Base-by-base conservation (phyloP, 2,797 vertebrate genomes). In the Argya squamiceps region DNA sequence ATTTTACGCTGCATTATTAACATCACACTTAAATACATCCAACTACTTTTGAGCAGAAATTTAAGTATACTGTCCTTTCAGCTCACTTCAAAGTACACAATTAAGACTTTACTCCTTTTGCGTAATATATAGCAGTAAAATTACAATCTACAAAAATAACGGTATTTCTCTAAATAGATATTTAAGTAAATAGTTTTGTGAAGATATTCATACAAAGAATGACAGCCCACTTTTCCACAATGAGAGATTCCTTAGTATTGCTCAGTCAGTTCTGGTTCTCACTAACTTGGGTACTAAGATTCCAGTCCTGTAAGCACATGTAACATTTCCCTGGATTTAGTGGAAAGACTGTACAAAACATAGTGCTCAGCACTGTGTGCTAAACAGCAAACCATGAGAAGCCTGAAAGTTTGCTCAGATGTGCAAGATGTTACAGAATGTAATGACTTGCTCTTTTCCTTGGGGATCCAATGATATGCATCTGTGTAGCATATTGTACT, bases 321-420 rank as follows among this genome's bases (percentile, higher is more conserved):
- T 52, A 27, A 12, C 1, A 73, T 10, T 49, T 74, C 26, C 23
- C 27, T 23, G 17, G 24, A 58, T n/a, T 65, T 60, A n/a, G 16
- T 16, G 3, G 16, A 11, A 91, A 74, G 22, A 44, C 32, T 10
- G 5, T 52, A 21, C 11, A 84, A 74, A 27, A 77, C 52, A 76
- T 0, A 62, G 10, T 5, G 12, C 11, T 70, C 47, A 62, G 30
- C 14, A 75, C 0, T 23, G 3, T 30, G 6, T 27, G 6, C 17
- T 43, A 30, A 71, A 62, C 0, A 81, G 18, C 26, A 44, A 21
- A 32, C 43, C 11, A 27, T 8, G 16, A 65, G 11, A 81, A n/a
- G 9, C 19, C 11, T 47, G 6, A 27, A 71, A 75, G 9, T 15
- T 37, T 81, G 6, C 39, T 69, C 47, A 77, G 15, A 12, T 41